These are phyloP conservation scores for Vicugna pacos DNA, from an alignment of 2,113 vertebrate genomes.

Conservation along the genomic window DNA sequence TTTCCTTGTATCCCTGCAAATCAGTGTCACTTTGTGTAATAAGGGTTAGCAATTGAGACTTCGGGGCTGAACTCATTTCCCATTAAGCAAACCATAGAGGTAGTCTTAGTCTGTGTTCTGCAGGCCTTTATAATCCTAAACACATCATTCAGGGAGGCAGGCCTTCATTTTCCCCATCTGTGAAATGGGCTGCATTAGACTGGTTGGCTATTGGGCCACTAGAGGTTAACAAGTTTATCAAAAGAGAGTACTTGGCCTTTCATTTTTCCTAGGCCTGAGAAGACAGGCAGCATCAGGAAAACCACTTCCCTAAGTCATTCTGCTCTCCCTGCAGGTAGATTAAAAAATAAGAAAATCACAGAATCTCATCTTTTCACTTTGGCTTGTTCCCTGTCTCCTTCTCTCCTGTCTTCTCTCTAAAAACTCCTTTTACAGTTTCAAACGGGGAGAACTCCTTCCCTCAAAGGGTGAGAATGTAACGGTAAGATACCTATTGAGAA, in stretches of 20 bases:
- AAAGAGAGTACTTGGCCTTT: slow-evolving; percentile 60
- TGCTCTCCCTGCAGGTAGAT: background rate
- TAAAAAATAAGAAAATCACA: background rate
- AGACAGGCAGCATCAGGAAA: slow-evolving; percentile 25
- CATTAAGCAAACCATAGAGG: background rate
- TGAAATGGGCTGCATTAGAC: background rate
- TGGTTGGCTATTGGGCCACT: background rate
- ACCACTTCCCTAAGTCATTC: background rate
- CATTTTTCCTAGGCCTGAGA: background rate
- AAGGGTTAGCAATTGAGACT: background rate
- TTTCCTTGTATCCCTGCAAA: background rate
- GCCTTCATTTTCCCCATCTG: background rate
- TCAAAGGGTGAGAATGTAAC: background rate
- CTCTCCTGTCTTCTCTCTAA: background rate
- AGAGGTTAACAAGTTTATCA: slow-evolving; percentile 42
- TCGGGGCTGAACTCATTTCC: background rate
- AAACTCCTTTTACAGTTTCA: background rate
- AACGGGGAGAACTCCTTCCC: background rate
- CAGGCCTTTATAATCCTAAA: background rate
- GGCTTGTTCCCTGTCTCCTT: background rate
- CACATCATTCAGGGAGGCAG: background rate
- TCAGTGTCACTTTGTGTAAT: background rate
- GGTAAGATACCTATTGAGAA: background rate
- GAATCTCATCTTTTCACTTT: background rate
- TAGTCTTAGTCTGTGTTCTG: background rate